Percentiles rank a stretch among this genome's conserved stretches.
phyloP scores from a whole-genome alignment of 92 coral and sea anemone genomes.

The Palythoa heliodiscus region DNA sequence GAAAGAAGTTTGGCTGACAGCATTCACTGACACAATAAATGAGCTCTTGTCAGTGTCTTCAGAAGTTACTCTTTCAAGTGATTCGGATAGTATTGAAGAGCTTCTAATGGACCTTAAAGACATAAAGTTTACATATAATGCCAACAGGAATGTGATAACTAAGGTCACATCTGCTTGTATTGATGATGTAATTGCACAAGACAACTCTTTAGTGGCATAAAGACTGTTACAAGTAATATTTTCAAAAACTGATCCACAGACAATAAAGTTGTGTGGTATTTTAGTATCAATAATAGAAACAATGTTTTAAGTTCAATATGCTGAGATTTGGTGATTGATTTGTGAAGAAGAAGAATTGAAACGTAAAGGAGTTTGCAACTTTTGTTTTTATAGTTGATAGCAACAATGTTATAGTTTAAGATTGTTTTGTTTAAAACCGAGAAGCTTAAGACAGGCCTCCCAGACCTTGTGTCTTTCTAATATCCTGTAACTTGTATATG shows the following conservation, averaged over 20 bases:
- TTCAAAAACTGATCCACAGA: conserved; percentile 27
- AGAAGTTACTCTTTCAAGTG: conserved; percentile 47
- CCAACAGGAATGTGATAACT: conserved; percentile 47
- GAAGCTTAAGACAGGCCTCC: conserved; percentile 1
- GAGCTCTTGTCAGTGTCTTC: conserved; percentile 46
- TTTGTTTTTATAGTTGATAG: conserved; percentile 6
- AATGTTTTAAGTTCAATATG: conserved; percentile 5
- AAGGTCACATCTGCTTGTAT: conserved; percentile 37
- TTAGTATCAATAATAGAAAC: conserved; percentile 21
- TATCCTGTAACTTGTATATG: background rate
- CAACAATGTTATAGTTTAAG: conserved; percentile 16
- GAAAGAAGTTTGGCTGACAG: conserved; percentile 65
- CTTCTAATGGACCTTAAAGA: conserved; percentile 52
- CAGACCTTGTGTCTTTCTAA: background rate
- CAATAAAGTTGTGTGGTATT: conserved; percentile 6
- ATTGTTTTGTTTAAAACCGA: conserved; percentile 15
- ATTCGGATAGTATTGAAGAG: conserved; percentile 60
- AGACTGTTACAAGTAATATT: conserved; percentile 13
- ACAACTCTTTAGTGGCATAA: conserved; percentile 28
- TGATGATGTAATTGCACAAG: conserved; percentile 19
- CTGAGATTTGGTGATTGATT: conserved; percentile 4
- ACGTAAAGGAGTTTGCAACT: conserved; percentile 8
- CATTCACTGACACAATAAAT: conserved; percentile 55
- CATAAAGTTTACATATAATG: conserved; percentile 56
- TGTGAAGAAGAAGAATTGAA: conserved; percentile 3